Percentiles rank a stretch among this genome's conserved stretches.
Evolutionary conservation across 2,113 vertebrate species (phyloP).

Genomic region (Vulpes lagopus): DNA sequence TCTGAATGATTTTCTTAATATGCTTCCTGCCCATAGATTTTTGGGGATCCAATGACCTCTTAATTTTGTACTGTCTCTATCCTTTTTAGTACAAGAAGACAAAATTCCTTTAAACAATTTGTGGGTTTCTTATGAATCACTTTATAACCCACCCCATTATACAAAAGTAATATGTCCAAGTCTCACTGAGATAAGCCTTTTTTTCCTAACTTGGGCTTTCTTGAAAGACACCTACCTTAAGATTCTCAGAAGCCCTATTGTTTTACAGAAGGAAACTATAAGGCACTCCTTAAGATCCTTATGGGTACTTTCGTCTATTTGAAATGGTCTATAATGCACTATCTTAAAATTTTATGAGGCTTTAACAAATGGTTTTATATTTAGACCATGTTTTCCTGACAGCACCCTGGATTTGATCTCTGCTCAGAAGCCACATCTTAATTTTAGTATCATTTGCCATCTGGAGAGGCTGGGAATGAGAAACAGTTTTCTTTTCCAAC

Average conservation of each 20-base stretch:
- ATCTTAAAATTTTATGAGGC: constrained; percentile 57
- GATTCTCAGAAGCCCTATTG: constrained; percentile 10
- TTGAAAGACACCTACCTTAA: constrained; percentile 16
- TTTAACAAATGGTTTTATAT: constrained; percentile 80
- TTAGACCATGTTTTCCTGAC: constrained; percentile 78
- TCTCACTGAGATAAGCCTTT: constrained; percentile 28
- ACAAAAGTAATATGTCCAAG: constrained; percentile 56
- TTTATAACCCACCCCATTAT: constrained; percentile 60
- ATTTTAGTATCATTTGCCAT: constrained; percentile 83
- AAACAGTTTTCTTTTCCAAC: constrained; percentile 84
- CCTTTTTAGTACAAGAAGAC: constrained; percentile 44
- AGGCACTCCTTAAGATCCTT: background rate
- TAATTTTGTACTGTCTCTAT: background rate
- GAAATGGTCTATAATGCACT: constrained; percentile 51
- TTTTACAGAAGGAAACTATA: background rate
- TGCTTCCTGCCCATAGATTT: background rate
- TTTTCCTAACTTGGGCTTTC: background rate
- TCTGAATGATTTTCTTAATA: background rate
- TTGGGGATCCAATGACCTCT: background rate
- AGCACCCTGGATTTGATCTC: constrained; percentile 82
- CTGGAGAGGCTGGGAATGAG: constrained; percentile 84
- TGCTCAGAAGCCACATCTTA: constrained; percentile 80
- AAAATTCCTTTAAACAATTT: constrained; percentile 73
- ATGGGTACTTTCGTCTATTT: constrained; percentile 42
- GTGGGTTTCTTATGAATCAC: constrained; percentile 78